Percentiles rank a stretch among this genome's conserved stretches.
Evolutionary conservation across 2,888 invertebrate species (phyloP).

Genomic region (Hirtodrosophila confusa): DNA sequence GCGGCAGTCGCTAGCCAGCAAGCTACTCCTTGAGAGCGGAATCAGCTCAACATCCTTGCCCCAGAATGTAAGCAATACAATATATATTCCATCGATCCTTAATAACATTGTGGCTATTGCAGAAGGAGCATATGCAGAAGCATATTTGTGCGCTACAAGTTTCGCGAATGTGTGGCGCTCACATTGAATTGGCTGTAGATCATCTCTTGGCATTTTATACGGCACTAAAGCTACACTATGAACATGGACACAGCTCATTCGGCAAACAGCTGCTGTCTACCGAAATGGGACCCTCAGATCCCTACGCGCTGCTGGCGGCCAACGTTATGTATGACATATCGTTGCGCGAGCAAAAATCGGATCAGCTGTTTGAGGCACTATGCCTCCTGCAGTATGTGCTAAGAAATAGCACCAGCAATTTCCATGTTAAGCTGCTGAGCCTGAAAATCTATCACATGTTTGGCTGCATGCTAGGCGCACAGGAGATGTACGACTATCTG

Average conservation of each 20-base stretch:
- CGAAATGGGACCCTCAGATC: conserved; percentile 91
- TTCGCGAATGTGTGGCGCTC: conserved; percentile 89
- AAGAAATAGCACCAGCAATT: conserved; percentile 92
- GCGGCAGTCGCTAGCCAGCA: conserved; percentile 86
- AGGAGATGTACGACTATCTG: conserved; percentile 89
- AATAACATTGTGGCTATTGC: conserved; percentile 23
- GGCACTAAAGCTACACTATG: conserved; percentile 88
- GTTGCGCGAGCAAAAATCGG: conserved; percentile 85
- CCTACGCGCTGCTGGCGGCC: conserved; percentile 90
- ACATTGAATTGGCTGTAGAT: conserved; percentile 86
- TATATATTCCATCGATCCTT: conserved; percentile 7
- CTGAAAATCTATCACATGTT: conserved; percentile 90
- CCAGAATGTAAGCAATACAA: conserved; percentile 85
- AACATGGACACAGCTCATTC: conserved; percentile 86
- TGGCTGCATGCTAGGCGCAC: conserved; percentile 91
- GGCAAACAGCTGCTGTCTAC: conserved; percentile 87
- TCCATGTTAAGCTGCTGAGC: conserved; percentile 93
- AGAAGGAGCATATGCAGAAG: conserved; percentile 91
- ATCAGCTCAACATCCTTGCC: conserved; percentile 88
- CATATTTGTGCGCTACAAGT: conserved; percentile 92
- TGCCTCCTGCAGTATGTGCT: conserved; percentile 90
- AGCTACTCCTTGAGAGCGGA: conserved; percentile 87
- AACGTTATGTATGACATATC: conserved; percentile 85
- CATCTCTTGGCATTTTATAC: conserved; percentile 87
- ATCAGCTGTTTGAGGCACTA: conserved; percentile 87